Percentiles rank a stretch among this genome's conserved stretches.
These are phyloP conservation scores for Otolemur garnettii DNA, from an alignment of 2,113 vertebrate genomes.

Conservation along the genomic window DNA sequence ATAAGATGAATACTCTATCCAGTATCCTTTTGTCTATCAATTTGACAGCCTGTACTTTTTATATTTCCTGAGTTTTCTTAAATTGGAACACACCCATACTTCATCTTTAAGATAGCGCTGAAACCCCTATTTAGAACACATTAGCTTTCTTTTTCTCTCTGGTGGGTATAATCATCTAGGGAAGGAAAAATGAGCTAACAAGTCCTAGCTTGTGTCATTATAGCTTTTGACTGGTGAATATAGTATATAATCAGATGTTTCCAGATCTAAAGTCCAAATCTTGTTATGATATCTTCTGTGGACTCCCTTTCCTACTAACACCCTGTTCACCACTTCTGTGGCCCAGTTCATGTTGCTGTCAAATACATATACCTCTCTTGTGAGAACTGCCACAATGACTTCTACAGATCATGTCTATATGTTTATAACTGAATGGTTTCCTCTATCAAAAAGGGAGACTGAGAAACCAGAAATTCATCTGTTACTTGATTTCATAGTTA, in stretches of 20 bases:
- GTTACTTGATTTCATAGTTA: conserved; percentile 46
- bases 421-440: conserved; percentile 60
- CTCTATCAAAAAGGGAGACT: conserved; percentile 51
- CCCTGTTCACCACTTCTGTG: not conserved
- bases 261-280: conserved; percentile 15
- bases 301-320: conserved; percentile 30
- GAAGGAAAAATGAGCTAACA: conserved; percentile 48
- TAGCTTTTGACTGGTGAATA: conserved; percentile 27
- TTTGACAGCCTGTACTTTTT: not conserved
- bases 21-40: conserved; percentile 9
- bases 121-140: conserved; percentile 46
- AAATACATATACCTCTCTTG: not conserved
- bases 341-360: not conserved
- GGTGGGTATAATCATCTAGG: conserved; percentile 22
- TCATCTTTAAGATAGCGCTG: conserved; percentile 52
- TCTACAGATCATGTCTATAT: conserved; percentile 62
- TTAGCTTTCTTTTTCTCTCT: conserved; percentile 48
- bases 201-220: conserved; percentile 35
- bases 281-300: conserved; percentile 37
- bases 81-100: conserved; percentile 45
- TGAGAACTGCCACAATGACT: conserved; percentile 50
- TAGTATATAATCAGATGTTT: conserved; percentile 37
- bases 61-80: conserved; percentile 49
- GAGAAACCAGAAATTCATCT: conserved; percentile 56
- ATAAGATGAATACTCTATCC: conserved; percentile 25